Conservation (phyloP, 2,888 invertebrate genomes). For the Holacanthella duospinosa region DNA sequence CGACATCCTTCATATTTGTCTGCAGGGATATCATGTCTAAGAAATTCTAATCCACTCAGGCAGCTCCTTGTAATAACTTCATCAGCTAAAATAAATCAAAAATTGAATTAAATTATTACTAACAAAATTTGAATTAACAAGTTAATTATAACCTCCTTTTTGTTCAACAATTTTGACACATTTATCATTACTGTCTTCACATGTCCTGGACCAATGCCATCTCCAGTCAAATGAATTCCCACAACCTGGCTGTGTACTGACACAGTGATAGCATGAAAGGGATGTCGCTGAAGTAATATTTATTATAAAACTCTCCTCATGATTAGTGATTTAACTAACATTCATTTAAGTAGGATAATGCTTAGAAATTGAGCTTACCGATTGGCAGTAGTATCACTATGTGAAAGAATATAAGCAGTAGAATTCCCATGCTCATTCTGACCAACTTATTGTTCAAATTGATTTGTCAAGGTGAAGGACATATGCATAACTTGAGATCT, state of each 20-base stretch:
- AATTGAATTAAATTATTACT: neutral
- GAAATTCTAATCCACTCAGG: slow-evolving; percentile 62
- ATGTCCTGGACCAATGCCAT: slow-evolving; percentile 63
- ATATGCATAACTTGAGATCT: too few species aligned
- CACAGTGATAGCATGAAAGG: slow-evolving; percentile 80
- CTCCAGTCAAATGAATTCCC: slow-evolving; percentile 72
- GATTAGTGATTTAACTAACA: too few species aligned
- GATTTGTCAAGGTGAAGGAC: too few species aligned
- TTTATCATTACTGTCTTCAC: slow-evolving; percentile 71
- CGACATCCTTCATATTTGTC: slow-evolving; percentile 86
- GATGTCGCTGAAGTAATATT: slow-evolving; percentile 16
- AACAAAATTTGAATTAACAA: neutral
- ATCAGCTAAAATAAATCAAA: slow-evolving; percentile 49
- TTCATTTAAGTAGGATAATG: too few species aligned
- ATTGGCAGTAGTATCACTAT: too few species aligned
- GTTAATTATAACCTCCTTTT: slow-evolving; percentile 58
- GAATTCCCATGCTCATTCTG: too few species aligned
- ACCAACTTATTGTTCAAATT: too few species aligned
- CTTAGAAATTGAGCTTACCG: too few species aligned
- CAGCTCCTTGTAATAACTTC: slow-evolving; percentile 74
- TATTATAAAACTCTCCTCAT: too few species aligned
- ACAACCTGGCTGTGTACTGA: slow-evolving; percentile 80
- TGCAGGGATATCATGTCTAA: slow-evolving; percentile 77
- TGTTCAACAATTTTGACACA: slow-evolving; percentile 80
- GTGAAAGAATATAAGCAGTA: too few species aligned